These are phyloP conservation scores for Daktulosphaira vitifoliae DNA, from an alignment of 1,140 invertebrate species.

Conservation along the genomic window DNA sequence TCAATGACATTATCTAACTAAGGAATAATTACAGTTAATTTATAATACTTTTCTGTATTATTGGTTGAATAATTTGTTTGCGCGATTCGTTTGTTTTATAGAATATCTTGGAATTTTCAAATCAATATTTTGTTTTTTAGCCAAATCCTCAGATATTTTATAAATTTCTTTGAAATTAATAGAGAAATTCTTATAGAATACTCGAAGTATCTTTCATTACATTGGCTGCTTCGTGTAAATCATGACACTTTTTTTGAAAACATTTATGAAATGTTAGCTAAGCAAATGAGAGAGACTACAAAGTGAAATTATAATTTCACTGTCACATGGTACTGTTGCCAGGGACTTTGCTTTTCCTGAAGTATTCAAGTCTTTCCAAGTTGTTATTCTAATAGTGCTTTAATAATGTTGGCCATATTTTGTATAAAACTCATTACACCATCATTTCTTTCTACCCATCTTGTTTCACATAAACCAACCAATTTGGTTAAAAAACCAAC, in stretches of 20 bases:
- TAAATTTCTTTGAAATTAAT: neutral
- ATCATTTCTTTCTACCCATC: neutral
- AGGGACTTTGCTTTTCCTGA: too few species aligned
- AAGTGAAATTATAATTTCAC: too few species aligned
- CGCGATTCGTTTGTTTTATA: too few species aligned
- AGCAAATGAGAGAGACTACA: too few species aligned
- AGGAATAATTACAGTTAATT: neutral
- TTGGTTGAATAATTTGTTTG: too few species aligned
- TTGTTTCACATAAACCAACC: slow-evolving; percentile 1
- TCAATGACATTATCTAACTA: too few species aligned
- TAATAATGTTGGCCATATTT: neutral
- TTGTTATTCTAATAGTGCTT: neutral
- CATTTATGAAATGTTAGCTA: neutral
- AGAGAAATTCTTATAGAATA: neutral
- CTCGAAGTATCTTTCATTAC: slow-evolving; percentile 2
- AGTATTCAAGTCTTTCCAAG: too few species aligned
- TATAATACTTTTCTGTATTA: neutral
- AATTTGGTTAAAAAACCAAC: neutral
- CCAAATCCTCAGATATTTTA: too few species aligned
- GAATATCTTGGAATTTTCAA: too few species aligned
- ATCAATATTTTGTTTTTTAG: too few species aligned
- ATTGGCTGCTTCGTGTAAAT: too few species aligned
- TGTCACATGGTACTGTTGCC: too few species aligned
- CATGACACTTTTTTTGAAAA: neutral
- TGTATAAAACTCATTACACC: neutral